Conservation (phyloP, 2,888 invertebrate species). For the Orchesellides sinensis region DNA sequence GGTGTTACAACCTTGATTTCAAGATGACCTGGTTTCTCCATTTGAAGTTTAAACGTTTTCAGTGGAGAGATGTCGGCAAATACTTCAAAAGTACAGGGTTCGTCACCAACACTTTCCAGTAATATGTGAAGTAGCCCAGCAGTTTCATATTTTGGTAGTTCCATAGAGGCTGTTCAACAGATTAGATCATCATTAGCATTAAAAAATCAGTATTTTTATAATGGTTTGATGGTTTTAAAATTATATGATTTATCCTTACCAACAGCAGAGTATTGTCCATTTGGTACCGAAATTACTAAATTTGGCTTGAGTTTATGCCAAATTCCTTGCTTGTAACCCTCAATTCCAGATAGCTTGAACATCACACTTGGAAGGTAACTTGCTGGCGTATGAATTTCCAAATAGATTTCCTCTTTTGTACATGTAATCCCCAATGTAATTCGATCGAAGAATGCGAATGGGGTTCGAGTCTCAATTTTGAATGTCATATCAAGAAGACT, state of each 20-base stretch:
- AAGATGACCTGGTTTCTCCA: slow-evolving; percentile 50
- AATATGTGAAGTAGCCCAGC: slow-evolving; percentile 61
- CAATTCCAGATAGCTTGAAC: slow-evolving; percentile 64
- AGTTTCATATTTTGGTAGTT: slow-evolving; percentile 45
- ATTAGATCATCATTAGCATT: neutral
- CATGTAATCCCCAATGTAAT: slow-evolving; percentile 70
- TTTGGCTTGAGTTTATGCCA: slow-evolving; percentile 67
- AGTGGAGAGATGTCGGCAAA: slow-evolving; percentile 64
- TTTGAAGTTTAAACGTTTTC: slow-evolving; percentile 58
- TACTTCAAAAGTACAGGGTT: slow-evolving; percentile 39
- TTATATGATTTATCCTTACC: slow-evolving; percentile 65
- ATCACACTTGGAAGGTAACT: slow-evolving; percentile 70
- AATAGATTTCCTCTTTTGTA: slow-evolving; percentile 61
- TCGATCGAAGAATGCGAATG: slow-evolving; percentile 70
- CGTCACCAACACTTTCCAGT: slow-evolving; percentile 18
- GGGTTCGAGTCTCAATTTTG: slow-evolving; percentile 69
- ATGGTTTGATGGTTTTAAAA: too few relatives aligned
- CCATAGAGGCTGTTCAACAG: slow-evolving; percentile 48
- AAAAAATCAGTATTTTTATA: neutral
- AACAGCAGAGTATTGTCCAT: slow-evolving; percentile 62
- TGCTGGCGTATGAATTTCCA: slow-evolving; percentile 71
- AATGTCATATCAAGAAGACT: slow-evolving; percentile 62
- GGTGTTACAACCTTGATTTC: slow-evolving; percentile 33
- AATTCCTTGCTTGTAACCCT: slow-evolving; percentile 41
- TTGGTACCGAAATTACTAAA: slow-evolving; percentile 70